Evolutionary conservation across 64 coral and sea anemone species (phyloP).

Genomic region (Platygyra sinensis): DNA sequence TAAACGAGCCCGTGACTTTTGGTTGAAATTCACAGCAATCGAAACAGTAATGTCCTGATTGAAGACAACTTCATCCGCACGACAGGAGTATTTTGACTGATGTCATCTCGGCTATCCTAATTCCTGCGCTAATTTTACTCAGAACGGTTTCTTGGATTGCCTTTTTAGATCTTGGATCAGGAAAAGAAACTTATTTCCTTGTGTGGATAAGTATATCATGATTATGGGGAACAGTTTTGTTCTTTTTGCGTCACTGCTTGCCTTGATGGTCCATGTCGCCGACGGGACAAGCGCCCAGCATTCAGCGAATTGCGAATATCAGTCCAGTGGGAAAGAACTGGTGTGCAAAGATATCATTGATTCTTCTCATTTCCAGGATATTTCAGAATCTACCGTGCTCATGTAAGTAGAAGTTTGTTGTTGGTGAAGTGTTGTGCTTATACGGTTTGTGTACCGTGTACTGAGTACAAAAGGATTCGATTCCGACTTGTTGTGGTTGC

Average conservation of each 20-base stretch:
- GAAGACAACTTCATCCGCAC: no score
- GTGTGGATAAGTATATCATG: not conserved
- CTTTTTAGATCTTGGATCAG: slow-evolving; percentile 14
- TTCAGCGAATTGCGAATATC: not conserved
- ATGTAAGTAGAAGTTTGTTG: slow-evolving; percentile 13
- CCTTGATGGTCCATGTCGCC: not conserved
- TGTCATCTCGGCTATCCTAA: no score
- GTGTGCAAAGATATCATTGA: slow-evolving; percentile 23
- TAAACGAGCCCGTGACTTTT: no score
- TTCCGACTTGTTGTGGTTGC: no score
- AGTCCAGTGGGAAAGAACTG: not conserved
- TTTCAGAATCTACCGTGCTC: slow-evolving; percentile 12
- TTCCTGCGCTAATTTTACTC: not conserved
- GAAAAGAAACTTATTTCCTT: no score
- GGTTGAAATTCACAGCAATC: no score
- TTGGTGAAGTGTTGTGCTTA: not conserved
- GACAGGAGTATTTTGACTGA: no score
- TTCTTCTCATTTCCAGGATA: not conserved
- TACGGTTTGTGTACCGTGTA: not conserved
- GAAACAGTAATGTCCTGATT: no score
- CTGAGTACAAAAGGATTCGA: no score
- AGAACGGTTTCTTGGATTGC: not conserved
- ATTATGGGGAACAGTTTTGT: not conserved
- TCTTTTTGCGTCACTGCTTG: not conserved
- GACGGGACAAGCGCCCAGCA: not conserved